These are phyloP conservation scores for Clarias gariepinus DNA, from an alignment of 2,113 vertebrate species.

Conservation along the genomic window DNA sequence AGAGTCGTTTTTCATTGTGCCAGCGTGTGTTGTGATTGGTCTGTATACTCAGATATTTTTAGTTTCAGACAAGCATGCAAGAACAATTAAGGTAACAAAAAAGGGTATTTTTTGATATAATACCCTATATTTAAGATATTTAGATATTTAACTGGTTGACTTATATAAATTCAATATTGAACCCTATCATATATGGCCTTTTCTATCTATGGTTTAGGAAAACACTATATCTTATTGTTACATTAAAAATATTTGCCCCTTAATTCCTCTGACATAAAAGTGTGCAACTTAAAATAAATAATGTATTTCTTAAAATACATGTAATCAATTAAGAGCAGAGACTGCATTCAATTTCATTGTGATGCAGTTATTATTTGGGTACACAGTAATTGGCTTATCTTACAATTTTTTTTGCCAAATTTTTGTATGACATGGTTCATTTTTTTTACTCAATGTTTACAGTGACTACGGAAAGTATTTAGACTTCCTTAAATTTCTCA, in stretches of 20 bases:
- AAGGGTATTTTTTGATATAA: too few species aligned
- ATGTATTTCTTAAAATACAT: too few species aligned
- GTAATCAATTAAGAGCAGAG: neutral
- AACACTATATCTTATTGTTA: slow-evolving; percentile 51
- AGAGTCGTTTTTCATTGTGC: slow-evolving; percentile 51
- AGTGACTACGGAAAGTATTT: too few species aligned
- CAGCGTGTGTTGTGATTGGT: slow-evolving; percentile 51
- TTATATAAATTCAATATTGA: slow-evolving; percentile 59
- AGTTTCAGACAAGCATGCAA: slow-evolving; percentile 49
- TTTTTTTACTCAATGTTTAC: too few species aligned
- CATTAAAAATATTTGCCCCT: slow-evolving; percentile 55
- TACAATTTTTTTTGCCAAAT: too few species aligned
- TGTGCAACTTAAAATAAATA: neutral
- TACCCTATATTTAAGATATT: too few species aligned
- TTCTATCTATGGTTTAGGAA: slow-evolving; percentile 63
- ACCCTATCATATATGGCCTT: slow-evolving; percentile 61
- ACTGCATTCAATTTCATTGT: neutral
- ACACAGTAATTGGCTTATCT: too few species aligned
- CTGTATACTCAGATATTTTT: slow-evolving; percentile 59
- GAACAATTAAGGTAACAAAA: slow-evolving; percentile 42
- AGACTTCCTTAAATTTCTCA: too few species aligned
- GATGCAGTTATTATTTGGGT: neutral
- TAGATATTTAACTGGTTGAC: slow-evolving; percentile 54
- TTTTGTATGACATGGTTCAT: too few species aligned
- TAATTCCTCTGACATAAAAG: slow-evolving; percentile 53